phyloP scores from a whole-genome alignment of 2,888 invertebrate species.

The Odontothrips loti region DNA sequence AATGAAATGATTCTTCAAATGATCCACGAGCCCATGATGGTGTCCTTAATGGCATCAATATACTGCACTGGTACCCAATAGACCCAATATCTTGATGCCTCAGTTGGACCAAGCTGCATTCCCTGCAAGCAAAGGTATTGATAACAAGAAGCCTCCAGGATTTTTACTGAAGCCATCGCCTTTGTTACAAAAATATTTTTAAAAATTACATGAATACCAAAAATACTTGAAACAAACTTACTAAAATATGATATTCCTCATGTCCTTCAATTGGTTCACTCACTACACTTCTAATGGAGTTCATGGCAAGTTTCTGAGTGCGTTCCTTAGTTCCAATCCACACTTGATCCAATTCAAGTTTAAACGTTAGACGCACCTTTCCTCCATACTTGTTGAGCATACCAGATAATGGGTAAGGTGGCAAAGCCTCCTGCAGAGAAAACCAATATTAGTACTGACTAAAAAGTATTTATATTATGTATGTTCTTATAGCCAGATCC shows the following conservation, averaged over 20 bases:
- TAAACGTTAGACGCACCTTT: conserved; percentile 86
- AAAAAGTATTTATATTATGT: neutral
- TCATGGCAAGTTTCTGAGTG: conserved; percentile 87
- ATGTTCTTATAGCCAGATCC: too few species aligned
- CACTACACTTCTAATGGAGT: conserved; percentile 75
- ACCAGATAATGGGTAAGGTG: conserved; percentile 74
- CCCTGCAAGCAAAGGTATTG: conserved; percentile 54
- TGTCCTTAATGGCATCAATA: conserved; percentile 84
- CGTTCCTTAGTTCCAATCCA: conserved; percentile 92
- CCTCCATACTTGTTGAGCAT: conserved; percentile 88
- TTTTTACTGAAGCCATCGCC: neutral
- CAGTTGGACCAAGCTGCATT: conserved; percentile 84
- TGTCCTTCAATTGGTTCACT: conserved; percentile 81
- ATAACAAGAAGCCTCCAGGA: neutral
- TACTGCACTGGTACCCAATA: conserved; percentile 94
- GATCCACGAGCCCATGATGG: conserved; percentile 67
- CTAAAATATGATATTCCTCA: conserved; percentile 89
- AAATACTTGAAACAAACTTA: conserved; percentile 48
- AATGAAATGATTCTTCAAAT: neutral
- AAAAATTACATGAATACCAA: conserved; percentile 38
- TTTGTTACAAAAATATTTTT: conserved; percentile 24
- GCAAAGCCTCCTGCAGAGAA: conserved; percentile 65
- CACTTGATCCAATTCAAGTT: conserved; percentile 81
- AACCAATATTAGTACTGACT: conserved; percentile 29
- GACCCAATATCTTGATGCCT: conserved; percentile 87